Conservation (phyloP, 2,797 vertebrate genomes). For the Muscicapa striata region DNA sequence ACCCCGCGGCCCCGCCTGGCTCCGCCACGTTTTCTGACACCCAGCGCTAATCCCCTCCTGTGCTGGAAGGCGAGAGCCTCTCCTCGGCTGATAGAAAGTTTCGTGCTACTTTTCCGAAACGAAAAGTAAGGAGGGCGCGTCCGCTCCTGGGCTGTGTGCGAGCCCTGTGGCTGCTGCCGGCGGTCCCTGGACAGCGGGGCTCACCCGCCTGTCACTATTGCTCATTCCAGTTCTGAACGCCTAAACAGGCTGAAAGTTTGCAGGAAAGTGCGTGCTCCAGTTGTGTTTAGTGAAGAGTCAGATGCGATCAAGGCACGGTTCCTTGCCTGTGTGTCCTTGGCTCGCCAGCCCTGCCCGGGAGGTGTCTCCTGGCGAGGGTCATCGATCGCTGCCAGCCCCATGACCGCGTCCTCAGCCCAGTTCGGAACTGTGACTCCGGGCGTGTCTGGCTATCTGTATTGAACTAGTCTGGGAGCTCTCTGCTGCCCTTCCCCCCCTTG, state of each 20-base stretch:
- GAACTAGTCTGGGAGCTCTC: neutral
- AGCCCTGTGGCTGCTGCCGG: neutral
- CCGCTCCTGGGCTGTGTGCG: too few species aligned
- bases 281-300: rapidly evolving
- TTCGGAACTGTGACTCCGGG: neutral
- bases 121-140: rapidly evolving
- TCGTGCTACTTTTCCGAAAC: neutral
- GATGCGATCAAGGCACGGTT: rapidly evolving
- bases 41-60: neutral
- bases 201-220: neutral
- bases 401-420: neutral
- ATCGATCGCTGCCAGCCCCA: neutral
- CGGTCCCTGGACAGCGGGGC: neutral
- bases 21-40: neutral
- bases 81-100: neutral
- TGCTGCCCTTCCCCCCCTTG: neutral
- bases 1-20: neutral
- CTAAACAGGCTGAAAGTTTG: neutral
- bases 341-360: neutral
- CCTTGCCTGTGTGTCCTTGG: neutral
- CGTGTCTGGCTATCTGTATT: neutral
- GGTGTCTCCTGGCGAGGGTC: neutral
- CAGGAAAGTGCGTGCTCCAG: rapidly evolving
- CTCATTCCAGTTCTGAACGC: rapidly evolving
- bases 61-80: neutral